Conservation (phyloP, 1,140 invertebrate species). For the Rhopalosiphum padi region DNA sequence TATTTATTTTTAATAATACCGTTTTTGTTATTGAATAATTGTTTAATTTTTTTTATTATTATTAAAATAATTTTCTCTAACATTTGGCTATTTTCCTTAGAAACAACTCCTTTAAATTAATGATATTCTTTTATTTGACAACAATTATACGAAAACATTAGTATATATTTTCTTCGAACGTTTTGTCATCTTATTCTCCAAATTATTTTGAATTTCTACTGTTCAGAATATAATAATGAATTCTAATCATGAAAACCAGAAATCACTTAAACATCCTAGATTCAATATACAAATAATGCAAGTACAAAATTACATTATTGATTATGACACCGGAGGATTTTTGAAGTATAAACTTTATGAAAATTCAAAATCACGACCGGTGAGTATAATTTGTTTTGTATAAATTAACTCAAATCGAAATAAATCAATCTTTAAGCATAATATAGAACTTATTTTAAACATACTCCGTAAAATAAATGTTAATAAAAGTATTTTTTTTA, state of each 20-base stretch:
- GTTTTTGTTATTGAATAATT: too few relatives aligned
- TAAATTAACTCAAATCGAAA: too few relatives aligned
- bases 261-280: background rate
- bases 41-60: background rate
- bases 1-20: too few relatives aligned
- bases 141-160: background rate
- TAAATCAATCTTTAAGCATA: background rate
- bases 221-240: background rate
- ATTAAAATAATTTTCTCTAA: background rate
- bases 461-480: too few relatives aligned
- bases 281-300: background rate
- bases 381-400: background rate
- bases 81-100: background rate
- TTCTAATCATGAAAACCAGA: background rate
- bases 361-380: conserved; percentile 22
- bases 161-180: background rate
- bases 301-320: background rate
- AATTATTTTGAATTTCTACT: background rate
- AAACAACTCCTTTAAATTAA: background rate
- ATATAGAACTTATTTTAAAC: background rate
- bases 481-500: background rate
- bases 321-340: background rate
- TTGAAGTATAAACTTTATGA: background rate
- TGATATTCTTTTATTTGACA: background rate
- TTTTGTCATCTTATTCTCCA: background rate